A percentile compares a stretch with the other conserved stretches of the same genome.
These are phyloP conservation scores for Drosophila sproati DNA, from an alignment of 1,140 invertebrate species.

Conservation along the genomic window DNA sequence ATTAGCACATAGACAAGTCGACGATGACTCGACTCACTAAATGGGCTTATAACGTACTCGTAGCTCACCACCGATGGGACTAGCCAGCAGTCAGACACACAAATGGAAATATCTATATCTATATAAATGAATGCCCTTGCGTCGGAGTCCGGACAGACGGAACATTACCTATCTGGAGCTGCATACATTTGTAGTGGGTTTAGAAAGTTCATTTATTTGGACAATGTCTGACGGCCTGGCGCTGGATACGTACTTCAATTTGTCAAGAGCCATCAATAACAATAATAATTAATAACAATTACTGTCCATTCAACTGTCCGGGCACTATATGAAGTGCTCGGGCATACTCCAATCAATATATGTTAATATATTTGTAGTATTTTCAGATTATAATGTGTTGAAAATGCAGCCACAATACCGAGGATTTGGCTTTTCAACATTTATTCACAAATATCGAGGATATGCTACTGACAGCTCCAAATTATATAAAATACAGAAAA, in stretches of 20 bases:
- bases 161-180: slow-evolving; percentile 43
- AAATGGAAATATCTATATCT: slow-evolving; percentile 1
- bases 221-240: not conserved
- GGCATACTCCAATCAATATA: slow-evolving; percentile 42
- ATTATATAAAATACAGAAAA: slow-evolving; percentile 25
- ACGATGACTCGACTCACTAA: slow-evolving; percentile 59
- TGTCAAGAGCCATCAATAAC: slow-evolving; percentile 76
- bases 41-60: slow-evolving; percentile 24
- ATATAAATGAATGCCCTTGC: slow-evolving; percentile 19
- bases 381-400: slow-evolving; percentile 3
- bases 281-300: slow-evolving; percentile 82
- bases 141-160: not conserved
- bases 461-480: slow-evolving; percentile 32
- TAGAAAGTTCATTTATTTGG: slow-evolving; percentile 33
- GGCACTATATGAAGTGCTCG: slow-evolving; percentile 4
- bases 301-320: slow-evolving; percentile 45
- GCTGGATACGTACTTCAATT: slow-evolving; percentile 33
- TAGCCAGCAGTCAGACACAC: slow-evolving; percentile 3
- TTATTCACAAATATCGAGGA: slow-evolving; percentile 40
- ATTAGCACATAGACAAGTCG: slow-evolving; percentile 81
- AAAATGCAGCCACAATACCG: slow-evolving; percentile 12
- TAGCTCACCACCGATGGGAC: slow-evolving; percentile 18
- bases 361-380: not conserved
- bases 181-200: slow-evolving; percentile 42
- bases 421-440: slow-evolving; percentile 2